Evolutionary conservation across 2,113 vertebrate species (phyloP).

Genomic region (Istiophorus platypterus): DNA sequence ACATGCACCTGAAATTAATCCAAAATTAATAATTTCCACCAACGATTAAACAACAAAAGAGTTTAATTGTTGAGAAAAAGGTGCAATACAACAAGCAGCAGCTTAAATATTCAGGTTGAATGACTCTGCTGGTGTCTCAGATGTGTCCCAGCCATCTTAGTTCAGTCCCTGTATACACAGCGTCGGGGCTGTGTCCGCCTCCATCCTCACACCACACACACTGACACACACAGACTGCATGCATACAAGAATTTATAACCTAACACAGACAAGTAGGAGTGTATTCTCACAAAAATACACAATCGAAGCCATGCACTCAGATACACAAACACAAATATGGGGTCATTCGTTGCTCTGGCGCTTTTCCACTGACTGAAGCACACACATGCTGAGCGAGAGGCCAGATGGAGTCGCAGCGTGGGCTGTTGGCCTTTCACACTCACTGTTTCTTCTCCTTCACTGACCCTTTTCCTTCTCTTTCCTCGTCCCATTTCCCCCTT

Average conservation of each 20-base stretch:
- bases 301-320: conserved; percentile 36
- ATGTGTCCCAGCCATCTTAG: conserved; percentile 49
- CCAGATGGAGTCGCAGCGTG: conserved; percentile 83
- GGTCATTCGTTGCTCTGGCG: conserved; percentile 59
- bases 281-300: conserved; percentile 37
- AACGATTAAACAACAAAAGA: neutral
- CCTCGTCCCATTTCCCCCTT: conserved; percentile 41
- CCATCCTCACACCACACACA: conserved; percentile 14
- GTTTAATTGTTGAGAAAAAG: no score
- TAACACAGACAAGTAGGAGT: conserved; percentile 18
- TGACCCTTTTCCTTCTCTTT: conserved; percentile 35
- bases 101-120: neutral
- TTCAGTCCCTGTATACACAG: conserved; percentile 37
- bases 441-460: conserved; percentile 61
- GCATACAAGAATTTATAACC: neutral
- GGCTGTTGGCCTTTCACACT: conserved; percentile 82
- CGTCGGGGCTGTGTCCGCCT: neutral
- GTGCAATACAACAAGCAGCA: neutral
- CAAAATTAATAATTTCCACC: no score
- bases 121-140: conserved; percentile 18
- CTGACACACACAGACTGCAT: neutral
- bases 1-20: no score
- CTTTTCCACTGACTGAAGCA: conserved; percentile 35
- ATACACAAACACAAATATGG: conserved; percentile 53
- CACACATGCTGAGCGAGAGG: conserved; percentile 60